Evolutionary conservation across 2,888 invertebrate genomes (phyloP).

Genomic region (Dolichopus griseipennis): DNA sequence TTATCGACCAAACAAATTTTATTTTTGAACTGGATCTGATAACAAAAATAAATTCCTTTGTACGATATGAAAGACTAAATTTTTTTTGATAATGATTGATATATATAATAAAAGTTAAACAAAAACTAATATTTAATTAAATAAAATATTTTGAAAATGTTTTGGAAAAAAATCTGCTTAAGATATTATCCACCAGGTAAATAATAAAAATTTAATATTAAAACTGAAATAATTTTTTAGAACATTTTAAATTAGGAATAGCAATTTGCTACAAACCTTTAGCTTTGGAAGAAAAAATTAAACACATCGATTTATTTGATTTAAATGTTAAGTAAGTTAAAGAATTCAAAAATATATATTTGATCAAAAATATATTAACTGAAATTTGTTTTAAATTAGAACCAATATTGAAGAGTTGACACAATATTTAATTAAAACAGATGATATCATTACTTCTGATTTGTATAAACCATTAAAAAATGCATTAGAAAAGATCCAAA

Average conservation of each 20-base stretch:
- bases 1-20: too few species aligned
- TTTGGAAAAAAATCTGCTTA: conserved; percentile 51
- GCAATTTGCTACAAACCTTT: conserved; percentile 54
- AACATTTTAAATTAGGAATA: conserved; percentile 46
- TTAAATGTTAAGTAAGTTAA: conserved; percentile 51
- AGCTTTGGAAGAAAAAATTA: conserved; percentile 50
- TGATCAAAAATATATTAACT: neutral
- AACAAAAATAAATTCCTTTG: too few species aligned
- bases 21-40: too few species aligned
- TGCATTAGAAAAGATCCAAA: conserved; percentile 54
- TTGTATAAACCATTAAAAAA: conserved; percentile 51
- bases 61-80: too few species aligned
- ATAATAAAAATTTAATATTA: neutral
- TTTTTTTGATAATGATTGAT: too few species aligned
- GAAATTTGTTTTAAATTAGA: conserved; percentile 11
- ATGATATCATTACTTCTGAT: conserved; percentile 48
- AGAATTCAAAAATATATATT: conserved; percentile 13
- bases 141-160: neutral
- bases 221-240: neutral
- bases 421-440: conserved; percentile 10
- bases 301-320: conserved; percentile 56
- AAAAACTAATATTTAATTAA: neutral
- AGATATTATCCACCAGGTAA: conserved; percentile 64
- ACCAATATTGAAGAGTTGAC: conserved; percentile 18
- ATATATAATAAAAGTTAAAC: too few species aligned